Conservation (phyloP, 2,888 invertebrate genomes). For the Cinara cedri region DNA sequence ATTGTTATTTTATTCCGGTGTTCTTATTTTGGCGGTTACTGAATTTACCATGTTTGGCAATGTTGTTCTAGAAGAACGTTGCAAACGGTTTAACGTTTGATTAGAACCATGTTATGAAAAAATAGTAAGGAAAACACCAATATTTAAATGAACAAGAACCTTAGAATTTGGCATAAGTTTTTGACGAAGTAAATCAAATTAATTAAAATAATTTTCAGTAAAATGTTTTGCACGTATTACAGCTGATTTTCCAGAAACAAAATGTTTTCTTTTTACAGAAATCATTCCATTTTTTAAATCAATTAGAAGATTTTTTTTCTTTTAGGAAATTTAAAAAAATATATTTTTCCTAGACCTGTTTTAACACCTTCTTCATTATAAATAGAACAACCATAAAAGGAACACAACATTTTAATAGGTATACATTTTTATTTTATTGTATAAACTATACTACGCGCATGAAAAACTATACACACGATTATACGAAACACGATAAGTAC, state of each 20-base stretch:
- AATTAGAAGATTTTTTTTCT: slow-evolving; percentile 23
- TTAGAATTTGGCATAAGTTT: slow-evolving; percentile 3
- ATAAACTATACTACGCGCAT: slow-evolving; percentile 3
- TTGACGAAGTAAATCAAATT: not conserved
- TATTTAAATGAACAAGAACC: not conserved
- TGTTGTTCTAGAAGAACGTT: slow-evolving; percentile 8
- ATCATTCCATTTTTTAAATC: slow-evolving; percentile 15
- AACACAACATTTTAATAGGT: slow-evolving; percentile 27
- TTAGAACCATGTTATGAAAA: slow-evolving; percentile 1
- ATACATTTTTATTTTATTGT: not conserved
- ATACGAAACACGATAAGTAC: not conserved
- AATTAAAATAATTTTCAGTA: not conserved
- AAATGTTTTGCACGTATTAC: slow-evolving; percentile 17
- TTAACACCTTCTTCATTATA: not conserved
- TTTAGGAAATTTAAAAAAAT: slow-evolving; percentile 36
- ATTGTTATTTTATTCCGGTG: not conserved
- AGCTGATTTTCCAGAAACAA: not conserved
- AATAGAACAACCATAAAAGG: slow-evolving; percentile 7
- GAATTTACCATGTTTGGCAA: not conserved
- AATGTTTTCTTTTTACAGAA: slow-evolving; percentile 35
- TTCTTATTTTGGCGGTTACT: not conserved
- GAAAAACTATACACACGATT: slow-evolving; percentile 15
- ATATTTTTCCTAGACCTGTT: slow-evolving; percentile 11
- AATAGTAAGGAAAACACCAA: not conserved
- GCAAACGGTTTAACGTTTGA: not conserved